A percentile compares a stretch with the other conserved stretches of the same genome.
Evolutionary conservation across 1,140 invertebrate species (phyloP).

Genomic region (Diorhabda elongata): DNA sequence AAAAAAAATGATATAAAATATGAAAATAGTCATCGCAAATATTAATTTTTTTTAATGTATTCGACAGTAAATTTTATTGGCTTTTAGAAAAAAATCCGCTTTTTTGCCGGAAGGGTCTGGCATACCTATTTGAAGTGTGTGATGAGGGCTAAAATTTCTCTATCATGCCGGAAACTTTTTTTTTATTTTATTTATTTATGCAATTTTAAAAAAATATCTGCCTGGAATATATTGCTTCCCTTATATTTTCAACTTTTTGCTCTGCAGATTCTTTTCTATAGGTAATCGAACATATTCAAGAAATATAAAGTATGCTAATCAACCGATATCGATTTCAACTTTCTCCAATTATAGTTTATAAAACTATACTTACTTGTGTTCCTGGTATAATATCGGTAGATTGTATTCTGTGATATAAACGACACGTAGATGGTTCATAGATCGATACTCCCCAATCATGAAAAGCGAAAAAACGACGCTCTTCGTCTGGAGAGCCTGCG

Average conservation of each 20-base stretch:
- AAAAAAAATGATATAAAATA: too few species aligned
- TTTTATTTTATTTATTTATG: too few species aligned
- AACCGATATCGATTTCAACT: background rate
- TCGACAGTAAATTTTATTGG: too few species aligned
- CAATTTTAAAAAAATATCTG: too few species aligned
- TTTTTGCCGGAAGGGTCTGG: too few species aligned
- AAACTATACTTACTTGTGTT: constrained; percentile 54
- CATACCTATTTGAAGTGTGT: too few species aligned
- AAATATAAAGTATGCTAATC: background rate
- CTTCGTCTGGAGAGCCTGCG: constrained; percentile 59
- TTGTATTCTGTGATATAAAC: constrained; percentile 68
- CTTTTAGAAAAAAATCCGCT: too few species aligned
- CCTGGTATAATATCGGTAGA: constrained; percentile 72
- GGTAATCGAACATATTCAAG: background rate
- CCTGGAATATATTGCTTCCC: background rate
- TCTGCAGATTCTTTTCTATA: background rate
- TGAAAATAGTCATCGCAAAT: too few species aligned
- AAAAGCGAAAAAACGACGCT: constrained; percentile 69
- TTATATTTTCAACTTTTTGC: background rate
- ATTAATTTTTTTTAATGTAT: too few species aligned
- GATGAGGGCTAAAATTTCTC: too few species aligned
- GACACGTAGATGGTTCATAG: constrained; percentile 71
- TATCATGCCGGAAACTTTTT: too few species aligned
- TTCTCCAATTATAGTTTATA: background rate
- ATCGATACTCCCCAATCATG: constrained; percentile 74